A percentile compares a stretch with the other conserved stretches of the same genome.
phyloP scores from a whole-genome alignment of 2,113 vertebrate species.

The Tachysurus fulvidraco region DNA sequence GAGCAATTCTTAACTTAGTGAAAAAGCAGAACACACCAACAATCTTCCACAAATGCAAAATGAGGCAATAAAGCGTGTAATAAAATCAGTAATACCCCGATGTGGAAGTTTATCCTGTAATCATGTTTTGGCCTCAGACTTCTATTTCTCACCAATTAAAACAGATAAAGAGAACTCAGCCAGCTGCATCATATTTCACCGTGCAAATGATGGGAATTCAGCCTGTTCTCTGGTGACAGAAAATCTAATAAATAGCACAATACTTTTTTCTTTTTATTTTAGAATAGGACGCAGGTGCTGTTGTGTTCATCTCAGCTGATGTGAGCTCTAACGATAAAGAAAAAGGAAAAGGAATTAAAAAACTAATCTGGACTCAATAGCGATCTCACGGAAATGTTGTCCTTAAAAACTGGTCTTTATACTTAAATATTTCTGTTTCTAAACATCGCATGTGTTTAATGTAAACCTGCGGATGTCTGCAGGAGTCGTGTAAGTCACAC shows the following conservation, averaged over 20 bases:
- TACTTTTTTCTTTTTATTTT: slow-evolving; percentile 42
- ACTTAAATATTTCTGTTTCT: neutral
- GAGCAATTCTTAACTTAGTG: slow-evolving; percentile 9
- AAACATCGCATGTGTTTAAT: neutral
- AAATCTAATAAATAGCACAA: slow-evolving; percentile 75
- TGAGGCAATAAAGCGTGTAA: slow-evolving; percentile 76
- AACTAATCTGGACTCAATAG: neutral
- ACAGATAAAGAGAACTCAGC: slow-evolving; percentile 65
- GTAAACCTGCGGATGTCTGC: neutral
- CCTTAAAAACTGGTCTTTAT: neutral
- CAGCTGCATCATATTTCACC: slow-evolving; percentile 72
- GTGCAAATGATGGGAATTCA: slow-evolving; percentile 64
- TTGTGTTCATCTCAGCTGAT: slow-evolving; percentile 61
- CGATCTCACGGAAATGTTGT: neutral
- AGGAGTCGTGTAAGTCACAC: slow-evolving; percentile 6
- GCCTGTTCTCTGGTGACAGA: slow-evolving; percentile 64
- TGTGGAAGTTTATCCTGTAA: slow-evolving; percentile 73
- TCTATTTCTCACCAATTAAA: slow-evolving; percentile 76
- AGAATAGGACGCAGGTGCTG: slow-evolving; percentile 72
- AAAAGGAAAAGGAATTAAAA: neutral
- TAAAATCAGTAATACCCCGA: slow-evolving; percentile 73
- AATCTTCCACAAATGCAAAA: slow-evolving; percentile 63
- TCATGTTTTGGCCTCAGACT: slow-evolving; percentile 68
- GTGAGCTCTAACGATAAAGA: slow-evolving; percentile 53
- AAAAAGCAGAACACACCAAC: slow-evolving; percentile 35